Conservation (phyloP, 2,888 invertebrate genomes). For the Drosophila paucipuncta region DNA sequence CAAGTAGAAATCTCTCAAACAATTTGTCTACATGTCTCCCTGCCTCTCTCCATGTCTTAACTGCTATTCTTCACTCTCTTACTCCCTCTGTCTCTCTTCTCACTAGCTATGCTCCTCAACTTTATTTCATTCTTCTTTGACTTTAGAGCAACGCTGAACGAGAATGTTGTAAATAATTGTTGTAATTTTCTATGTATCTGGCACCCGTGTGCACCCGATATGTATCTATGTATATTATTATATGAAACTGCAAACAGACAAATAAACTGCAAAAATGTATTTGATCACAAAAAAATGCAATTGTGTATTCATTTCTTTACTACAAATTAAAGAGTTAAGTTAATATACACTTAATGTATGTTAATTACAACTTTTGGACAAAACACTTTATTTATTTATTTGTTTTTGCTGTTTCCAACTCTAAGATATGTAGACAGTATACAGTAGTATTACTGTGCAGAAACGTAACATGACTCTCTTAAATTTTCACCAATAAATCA, state of each 20-base stretch:
- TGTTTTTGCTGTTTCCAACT: background rate
- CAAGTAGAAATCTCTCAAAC: background rate
- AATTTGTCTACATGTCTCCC: background rate
- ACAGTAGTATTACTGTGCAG: background rate
- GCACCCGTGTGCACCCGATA: conserved; percentile 41
- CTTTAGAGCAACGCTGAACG: conserved; percentile 62
- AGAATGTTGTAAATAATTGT: conserved; percentile 82
- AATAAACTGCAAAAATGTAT: conserved; percentile 83
- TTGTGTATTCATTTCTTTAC: background rate
- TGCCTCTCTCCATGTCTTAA: conserved; percentile 9
- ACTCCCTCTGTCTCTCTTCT: conserved; percentile 1
- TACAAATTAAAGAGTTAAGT: background rate
- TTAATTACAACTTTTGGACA: background rate
- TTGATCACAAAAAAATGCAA: conserved; percentile 67
- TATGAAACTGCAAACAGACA: conserved; percentile 82
- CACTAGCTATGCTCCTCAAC: conserved; percentile 13
- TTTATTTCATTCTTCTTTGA: conserved; percentile 30
- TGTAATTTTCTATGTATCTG: conserved; percentile 62
- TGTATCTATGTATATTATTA: conserved; percentile 58
- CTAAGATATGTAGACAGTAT: background rate
- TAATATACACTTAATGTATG: background rate
- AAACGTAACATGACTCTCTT: background rate
- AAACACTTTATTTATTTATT: background rate
- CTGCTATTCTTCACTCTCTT: background rate
- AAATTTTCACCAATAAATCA: background rate